Percentiles rank a stretch among this genome's conserved stretches.
Evolutionary conservation across 2,888 invertebrate species (phyloP).

Genomic region (Aleiodes leptofemur): DNA sequence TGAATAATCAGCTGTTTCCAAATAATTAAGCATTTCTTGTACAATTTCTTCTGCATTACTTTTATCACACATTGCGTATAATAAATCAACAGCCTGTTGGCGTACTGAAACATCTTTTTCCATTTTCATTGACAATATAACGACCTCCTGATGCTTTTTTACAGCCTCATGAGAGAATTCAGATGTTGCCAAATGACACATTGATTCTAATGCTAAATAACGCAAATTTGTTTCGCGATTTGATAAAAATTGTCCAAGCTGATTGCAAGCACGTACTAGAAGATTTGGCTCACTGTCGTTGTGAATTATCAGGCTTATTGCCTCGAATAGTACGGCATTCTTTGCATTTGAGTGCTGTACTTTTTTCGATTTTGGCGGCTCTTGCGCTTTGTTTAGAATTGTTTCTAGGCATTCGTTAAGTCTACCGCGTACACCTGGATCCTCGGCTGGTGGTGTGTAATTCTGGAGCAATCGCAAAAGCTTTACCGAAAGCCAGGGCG

Average conservation of each 20-base stretch:
- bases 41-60: conserved; percentile 99
- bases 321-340: conserved; percentile 99
- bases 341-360: conserved; percentile 99
- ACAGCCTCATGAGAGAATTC: conserved; percentile 99
- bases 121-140: conserved; percentile 99
- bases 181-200: conserved; percentile 99
- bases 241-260: conserved; percentile 97
- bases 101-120: conserved; percentile 98
- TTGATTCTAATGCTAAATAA: conserved; percentile 98
- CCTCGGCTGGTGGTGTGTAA: conserved; percentile 97
- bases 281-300: conserved; percentile 98
- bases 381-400: conserved; percentile 98
- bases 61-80: conserved; percentile 99
- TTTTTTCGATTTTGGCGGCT: conserved; percentile 99
- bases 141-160: conserved; percentile 99
- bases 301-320: conserved; percentile 99
- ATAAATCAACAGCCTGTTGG: conserved; percentile 97
- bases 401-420: conserved; percentile 98
- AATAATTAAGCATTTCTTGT: conserved; percentile 98
- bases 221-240: conserved; percentile 98
- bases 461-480: conserved; percentile 96
- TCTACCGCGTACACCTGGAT: conserved; percentile 96
- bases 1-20: conserved; percentile 99
- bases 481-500: conserved; percentile 99
- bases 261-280: conserved; percentile 98